phyloP scores from a whole-genome alignment of 2,113 vertebrate genomes.

The Strix uralensis region DNA sequence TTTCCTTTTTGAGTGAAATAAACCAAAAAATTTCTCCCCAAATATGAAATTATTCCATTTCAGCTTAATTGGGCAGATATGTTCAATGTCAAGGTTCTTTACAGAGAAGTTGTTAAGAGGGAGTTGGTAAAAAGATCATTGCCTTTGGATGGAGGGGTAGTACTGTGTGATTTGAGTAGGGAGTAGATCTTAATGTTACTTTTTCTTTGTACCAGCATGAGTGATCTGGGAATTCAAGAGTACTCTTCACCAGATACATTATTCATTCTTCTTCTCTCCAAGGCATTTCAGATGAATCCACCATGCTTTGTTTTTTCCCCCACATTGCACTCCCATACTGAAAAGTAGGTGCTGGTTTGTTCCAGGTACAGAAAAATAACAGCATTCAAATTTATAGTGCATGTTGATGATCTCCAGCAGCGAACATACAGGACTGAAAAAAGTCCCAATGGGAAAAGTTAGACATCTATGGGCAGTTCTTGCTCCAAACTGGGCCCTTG shows the following conservation, averaged over 20 bases:
- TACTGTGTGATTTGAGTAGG: neutral
- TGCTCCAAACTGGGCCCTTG: neutral
- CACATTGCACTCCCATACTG: neutral
- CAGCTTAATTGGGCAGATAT: neutral
- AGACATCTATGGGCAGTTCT: neutral
- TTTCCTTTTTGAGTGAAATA: neutral
- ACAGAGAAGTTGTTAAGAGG: neutral
- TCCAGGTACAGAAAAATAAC: neutral
- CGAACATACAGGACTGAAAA: neutral
- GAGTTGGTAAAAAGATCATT: neutral
- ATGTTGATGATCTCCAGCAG: neutral
- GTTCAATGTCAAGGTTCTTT: neutral
- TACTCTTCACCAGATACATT: neutral
- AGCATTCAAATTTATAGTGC: neutral
- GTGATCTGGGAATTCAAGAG: neutral
- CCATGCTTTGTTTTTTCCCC: accelerated
- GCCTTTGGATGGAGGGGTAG: neutral
- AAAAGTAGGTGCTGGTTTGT: neutral
- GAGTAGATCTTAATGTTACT: neutral
- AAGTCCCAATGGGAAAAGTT: neutral
- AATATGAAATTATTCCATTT: neutral
- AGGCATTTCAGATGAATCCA: neutral
- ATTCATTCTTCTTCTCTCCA: neutral
- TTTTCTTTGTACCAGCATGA: neutral
- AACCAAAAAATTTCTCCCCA: neutral